Percentiles rank a stretch among this genome's conserved stretches.
Evolutionary conservation across 2,113 vertebrate genomes (phyloP).

Genomic region (Aythya baeri): DNA sequence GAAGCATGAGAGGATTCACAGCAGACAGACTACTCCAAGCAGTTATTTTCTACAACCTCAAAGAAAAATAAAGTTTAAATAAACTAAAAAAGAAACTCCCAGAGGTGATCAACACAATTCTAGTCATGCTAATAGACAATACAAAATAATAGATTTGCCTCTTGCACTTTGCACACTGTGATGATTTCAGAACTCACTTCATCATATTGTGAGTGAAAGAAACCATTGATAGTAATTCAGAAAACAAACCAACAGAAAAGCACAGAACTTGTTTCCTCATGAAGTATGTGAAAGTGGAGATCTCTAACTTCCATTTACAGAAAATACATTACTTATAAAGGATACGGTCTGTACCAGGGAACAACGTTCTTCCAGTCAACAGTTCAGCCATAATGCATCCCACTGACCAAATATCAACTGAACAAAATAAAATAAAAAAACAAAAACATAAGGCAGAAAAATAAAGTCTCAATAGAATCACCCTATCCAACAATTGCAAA

Average conservation of each 20-base stretch:
- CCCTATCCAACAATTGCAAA: not conserved
- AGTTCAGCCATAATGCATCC: slow-evolving; percentile 99
- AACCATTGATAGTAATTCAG: not conserved
- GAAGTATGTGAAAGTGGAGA: not conserved
- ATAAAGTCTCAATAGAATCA: not conserved
- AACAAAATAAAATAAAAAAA: slow-evolving; percentile 63
- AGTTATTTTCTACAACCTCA: not conserved
- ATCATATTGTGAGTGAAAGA: not conserved
- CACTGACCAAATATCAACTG: slow-evolving; percentile 99
- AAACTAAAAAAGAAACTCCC: not conserved
- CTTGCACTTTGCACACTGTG: not conserved
- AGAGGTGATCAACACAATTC: not conserved
- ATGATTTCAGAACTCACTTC: not conserved
- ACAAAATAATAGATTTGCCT: not conserved
- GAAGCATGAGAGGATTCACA: not conserved
- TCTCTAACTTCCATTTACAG: not conserved
- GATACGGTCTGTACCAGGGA: slow-evolving; percentile 99
- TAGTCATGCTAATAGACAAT: not conserved
- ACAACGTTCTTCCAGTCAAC: slow-evolving; percentile 95
- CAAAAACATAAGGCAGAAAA: not conserved
- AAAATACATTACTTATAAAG: slow-evolving; percentile 73
- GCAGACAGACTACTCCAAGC: not conserved
- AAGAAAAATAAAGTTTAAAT: not conserved
- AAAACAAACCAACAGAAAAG: not conserved
- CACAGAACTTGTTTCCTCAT: not conserved